Evolutionary conservation across 2,888 invertebrate species (phyloP), one percentile per base, ranked within the genome.

Genomic region (Drosophila paramelanica): DNA sequence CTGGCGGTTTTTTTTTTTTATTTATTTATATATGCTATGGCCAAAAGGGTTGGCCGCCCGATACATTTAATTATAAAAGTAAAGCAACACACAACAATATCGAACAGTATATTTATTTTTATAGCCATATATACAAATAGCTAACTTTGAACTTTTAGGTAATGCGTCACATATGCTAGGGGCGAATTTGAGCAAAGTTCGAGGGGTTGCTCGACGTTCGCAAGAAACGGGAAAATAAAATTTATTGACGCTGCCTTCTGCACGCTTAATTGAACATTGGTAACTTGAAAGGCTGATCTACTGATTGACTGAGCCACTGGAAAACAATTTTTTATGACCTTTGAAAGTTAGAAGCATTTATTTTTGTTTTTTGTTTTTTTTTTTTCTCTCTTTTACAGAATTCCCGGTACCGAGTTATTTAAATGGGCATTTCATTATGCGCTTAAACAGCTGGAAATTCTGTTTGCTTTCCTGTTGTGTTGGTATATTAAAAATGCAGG

Each of bases 261-360:
- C 72, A 88, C 85, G 85, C 84, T 85, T 85, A 85, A 85, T 85
- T 85, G 84, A 85, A 79, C 85, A 86, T 70, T 81, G 84, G 68
- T 77, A 86, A 88, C 87, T 86, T 81, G 73, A 86, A 85, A 83
- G 88, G 76, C 78, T 53, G 62, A 71, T 61, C 79, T 65, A 69
- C 81, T 82, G 87, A 80, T 78, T 73, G 84, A 83, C 84, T 81
- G 78, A 73, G 77, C 77, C 66, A 66, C 43, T 60, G 58, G 46
- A 62, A 57, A 55, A 52, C 50, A 20, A 65, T 69, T 77, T 73
- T 68, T 82, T 70, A 72, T 75, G 83, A 74, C 86, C 80, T 82
- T 81, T 39, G 23, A 51, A 50, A 57, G 59, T 59, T 68, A 50
- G 46, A 57, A 60, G 47, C 60, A 47, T 51, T 59, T 39, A 25